Conservation (phyloP, 2,888 invertebrate species). For the Cryptosula pallasiana region DNA sequence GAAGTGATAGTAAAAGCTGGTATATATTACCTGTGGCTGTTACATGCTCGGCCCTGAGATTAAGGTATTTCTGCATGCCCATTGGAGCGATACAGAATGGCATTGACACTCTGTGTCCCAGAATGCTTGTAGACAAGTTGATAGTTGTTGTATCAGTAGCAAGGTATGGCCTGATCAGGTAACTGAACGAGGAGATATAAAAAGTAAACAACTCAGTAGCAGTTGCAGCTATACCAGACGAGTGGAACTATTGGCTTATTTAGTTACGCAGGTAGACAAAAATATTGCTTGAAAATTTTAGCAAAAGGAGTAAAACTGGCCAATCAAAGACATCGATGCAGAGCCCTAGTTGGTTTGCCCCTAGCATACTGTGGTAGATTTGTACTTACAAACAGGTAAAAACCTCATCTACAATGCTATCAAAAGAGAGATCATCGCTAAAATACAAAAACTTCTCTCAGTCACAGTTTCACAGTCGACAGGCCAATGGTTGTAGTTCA, state of each 20-base stretch:
- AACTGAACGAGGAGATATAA: slow-evolving; percentile 55
- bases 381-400: too few species aligned
- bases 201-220: background rate
- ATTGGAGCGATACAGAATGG: slow-evolving; percentile 75
- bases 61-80: slow-evolving; percentile 87
- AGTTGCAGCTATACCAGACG: background rate
- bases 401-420: too few species aligned
- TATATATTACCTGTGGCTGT: slow-evolving; percentile 60
- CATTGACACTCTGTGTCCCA: slow-evolving; percentile 65
- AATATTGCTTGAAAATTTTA: background rate
- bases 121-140: slow-evolving; percentile 57
- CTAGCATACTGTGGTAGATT: too few species aligned
- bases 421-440: too few species aligned
- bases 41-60: slow-evolving; percentile 79
- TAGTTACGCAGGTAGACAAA: too few species aligned
- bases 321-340: too few species aligned
- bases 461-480: too few species aligned
- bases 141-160: slow-evolving; percentile 67
- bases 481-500: too few species aligned
- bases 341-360: too few species aligned
- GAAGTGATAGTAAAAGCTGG: background rate
- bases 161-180: slow-evolving; percentile 71
- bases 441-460: too few species aligned
- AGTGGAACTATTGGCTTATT: too few species aligned
- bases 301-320: background rate